Evolutionary conservation across 1,140 invertebrate species (phyloP).

Genomic region (Papilio machaon): DNA sequence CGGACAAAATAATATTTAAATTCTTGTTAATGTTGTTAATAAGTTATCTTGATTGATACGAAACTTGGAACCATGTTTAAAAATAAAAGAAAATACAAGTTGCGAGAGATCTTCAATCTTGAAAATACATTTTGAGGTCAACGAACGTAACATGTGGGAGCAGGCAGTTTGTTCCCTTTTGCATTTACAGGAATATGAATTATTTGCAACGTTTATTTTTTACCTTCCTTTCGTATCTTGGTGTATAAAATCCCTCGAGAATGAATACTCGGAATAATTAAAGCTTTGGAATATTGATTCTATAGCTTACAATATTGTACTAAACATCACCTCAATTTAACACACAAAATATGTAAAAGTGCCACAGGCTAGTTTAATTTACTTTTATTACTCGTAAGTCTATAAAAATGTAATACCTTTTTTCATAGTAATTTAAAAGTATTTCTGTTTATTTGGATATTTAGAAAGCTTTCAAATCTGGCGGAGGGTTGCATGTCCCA

Average conservation of each 20-base stretch:
- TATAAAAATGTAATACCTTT: conserved; percentile 5
- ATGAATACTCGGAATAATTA: not conserved
- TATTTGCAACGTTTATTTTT: conserved; percentile 6
- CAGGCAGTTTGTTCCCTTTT: conserved; percentile 6
- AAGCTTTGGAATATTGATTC: not conserved
- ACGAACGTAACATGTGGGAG: conserved; percentile 17
- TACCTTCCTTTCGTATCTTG: not conserved
- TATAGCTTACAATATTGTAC: not conserved
- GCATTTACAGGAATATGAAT: conserved; percentile 23
- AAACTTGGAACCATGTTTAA: not conserved
- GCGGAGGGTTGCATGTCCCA: conserved; percentile 40
- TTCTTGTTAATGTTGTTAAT: not conserved
- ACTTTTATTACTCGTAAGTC: not conserved
- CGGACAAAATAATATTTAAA: conserved; percentile 22
- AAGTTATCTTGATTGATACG: not conserved
- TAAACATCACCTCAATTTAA: not conserved
- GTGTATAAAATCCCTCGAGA: not conserved
- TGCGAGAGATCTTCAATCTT: conserved; percentile 16
- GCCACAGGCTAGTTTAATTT: not conserved
- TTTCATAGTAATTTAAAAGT: conserved; percentile 24
- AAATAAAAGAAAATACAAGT: not conserved
- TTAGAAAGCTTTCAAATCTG: conserved; percentile 38
- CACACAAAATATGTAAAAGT: not conserved
- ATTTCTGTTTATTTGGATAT: conserved; percentile 26
- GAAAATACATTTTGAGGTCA: conserved; percentile 12